phyloP scores from a whole-genome alignment of 2,797 vertebrate genomes.

The Peromyscus aztecus region DNA sequence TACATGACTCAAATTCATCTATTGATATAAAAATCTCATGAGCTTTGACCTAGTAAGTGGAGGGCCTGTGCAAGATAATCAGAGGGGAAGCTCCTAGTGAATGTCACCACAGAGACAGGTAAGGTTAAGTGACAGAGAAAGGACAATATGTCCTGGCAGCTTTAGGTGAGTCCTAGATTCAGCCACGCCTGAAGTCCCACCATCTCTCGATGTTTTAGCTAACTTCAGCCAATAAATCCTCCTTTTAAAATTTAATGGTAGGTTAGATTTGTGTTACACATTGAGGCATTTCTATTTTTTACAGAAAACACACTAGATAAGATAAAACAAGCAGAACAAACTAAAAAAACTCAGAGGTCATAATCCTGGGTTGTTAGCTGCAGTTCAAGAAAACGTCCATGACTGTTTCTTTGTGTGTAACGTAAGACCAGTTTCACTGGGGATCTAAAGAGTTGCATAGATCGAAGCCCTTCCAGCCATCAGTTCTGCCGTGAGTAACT shows the following conservation, averaged over 20 bases:
- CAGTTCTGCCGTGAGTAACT: neutral
- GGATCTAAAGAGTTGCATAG: neutral
- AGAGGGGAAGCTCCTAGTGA: neutral
- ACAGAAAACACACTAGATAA: neutral
- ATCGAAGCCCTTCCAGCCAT: neutral
- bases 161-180: neutral
- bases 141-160: neutral
- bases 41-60: neutral
- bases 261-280: conserved; percentile 18
- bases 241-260: neutral
- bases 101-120: neutral
- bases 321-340: neutral
- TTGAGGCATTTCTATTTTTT: neutral
- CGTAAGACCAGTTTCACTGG: conserved; percentile 27
- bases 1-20: neutral
- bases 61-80: neutral
- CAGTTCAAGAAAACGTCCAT: neutral
- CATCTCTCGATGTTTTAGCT: neutral
- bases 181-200: neutral
- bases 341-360: neutral
- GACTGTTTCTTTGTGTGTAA: neutral
- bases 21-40: neutral
- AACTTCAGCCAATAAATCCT: neutral
- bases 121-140: neutral
- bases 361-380: neutral